Percentiles rank a stretch among this genome's conserved stretches.
Evolutionary conservation across 2,888 invertebrate species (phyloP).

Genomic region (Esperia sulphurella): DNA sequence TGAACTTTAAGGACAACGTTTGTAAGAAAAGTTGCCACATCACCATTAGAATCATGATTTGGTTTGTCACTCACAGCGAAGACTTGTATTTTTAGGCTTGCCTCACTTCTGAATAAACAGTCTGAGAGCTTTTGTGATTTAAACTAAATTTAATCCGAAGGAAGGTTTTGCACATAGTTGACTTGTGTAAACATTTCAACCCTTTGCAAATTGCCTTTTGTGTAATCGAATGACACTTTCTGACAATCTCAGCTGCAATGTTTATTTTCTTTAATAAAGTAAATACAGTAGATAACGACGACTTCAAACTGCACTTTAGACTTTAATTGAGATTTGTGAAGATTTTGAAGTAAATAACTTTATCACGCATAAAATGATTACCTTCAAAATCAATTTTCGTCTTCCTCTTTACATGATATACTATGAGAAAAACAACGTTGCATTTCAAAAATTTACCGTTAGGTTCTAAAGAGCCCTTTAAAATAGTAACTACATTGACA

Average conservation of each 20-base stretch:
- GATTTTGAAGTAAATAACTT: background rate
- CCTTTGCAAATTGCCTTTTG: constrained; percentile 50
- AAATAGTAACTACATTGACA: constrained; percentile 1
- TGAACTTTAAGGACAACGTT: constrained; percentile 23
- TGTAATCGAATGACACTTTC: constrained; percentile 38
- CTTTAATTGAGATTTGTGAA: background rate
- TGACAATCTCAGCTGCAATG: constrained; percentile 20
- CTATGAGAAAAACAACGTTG: constrained; percentile 31
- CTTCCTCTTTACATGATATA: constrained; percentile 18
- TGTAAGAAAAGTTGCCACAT: constrained; percentile 18
- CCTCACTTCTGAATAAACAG: constrained; percentile 59
- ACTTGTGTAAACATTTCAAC: constrained; percentile 57
- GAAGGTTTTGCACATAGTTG: constrained; percentile 51
- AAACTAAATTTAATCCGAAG: constrained; percentile 40
- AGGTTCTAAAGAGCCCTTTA: constrained; percentile 35
- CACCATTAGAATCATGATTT: constrained; percentile 11
- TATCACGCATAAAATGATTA: background rate
- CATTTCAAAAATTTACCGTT: constrained; percentile 42
- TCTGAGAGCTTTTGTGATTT: constrained; percentile 36
- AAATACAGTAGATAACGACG: constrained; percentile 26
- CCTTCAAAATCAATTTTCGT: background rate
- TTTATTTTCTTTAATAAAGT: constrained; percentile 28
- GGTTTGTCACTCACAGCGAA: constrained; percentile 18
- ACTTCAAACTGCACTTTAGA: background rate
- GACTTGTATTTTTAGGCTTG: constrained; percentile 60